Evolutionary conservation across 2,888 invertebrate genomes (phyloP), one percentile per base, ranked within the genome.

Genomic region (Tetrapedia diversipes): DNA sequence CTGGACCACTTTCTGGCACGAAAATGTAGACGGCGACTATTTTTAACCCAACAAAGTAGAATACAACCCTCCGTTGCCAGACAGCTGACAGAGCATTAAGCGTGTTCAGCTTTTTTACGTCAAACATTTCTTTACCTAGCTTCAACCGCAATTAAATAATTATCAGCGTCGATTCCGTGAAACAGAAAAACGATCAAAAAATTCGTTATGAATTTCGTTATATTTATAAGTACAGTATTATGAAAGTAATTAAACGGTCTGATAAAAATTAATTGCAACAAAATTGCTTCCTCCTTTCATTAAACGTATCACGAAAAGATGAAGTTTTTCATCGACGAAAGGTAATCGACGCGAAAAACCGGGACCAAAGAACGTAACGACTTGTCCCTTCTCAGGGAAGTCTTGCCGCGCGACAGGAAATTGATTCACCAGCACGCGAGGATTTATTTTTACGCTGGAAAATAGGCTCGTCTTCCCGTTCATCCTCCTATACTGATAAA

Each of bases 271-370:
- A 43, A 59, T 59, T 19, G 19, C 10, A 43, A 59, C n/a, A n/a
- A 45, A 22, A 59, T 59, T 59, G 27, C 57, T 4, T 22, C 7
- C 22, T 22, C 4, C 16, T 60, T 60, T 29, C 14, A 29, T 45
- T 32, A 32, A n/a, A 53, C 53, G 2, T 19, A 22, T 1, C 37
- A 11, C 37, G 63, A 29, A 37, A 54, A 43, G 63, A 24, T 24
- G 51, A 51, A 60, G 45, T 64, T 73, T 70, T 53, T 68, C 76
- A 66, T 80, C 67, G 67, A 60, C 78, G 76, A 68, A 79, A 85
- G 85, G 84, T 85, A 83, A 84, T 84, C 83, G 85, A 79, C 73
- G 83, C 66, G 75, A 68, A 71, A 78, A 80, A 85, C n/a, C 37
- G 41, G 73, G 81, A 70, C 79, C 67, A 79, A 81, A 83, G 79